Percentiles rank a stretch among this genome's conserved stretches.
These are phyloP conservation scores for Sander lucioperca DNA, from an alignment of 2,113 vertebrate genomes.

Conservation along the genomic window DNA sequence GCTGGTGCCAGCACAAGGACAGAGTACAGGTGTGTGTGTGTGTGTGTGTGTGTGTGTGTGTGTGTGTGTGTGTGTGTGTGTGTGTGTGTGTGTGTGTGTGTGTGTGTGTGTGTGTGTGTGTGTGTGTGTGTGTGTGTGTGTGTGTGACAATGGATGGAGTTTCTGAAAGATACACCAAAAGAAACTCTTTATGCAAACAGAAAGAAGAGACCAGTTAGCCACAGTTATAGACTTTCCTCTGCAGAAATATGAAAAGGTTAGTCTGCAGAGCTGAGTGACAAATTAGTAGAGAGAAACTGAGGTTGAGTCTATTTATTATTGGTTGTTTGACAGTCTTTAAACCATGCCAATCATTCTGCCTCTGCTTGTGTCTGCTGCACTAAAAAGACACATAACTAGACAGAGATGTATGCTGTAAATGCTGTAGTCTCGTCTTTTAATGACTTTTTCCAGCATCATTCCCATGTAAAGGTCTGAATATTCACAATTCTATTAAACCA, in stretches of 20 bases:
- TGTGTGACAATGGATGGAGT: neutral
- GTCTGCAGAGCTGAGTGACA: neutral
- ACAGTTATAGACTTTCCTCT: slow-evolving; percentile 18
- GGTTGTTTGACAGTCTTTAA: slow-evolving; percentile 5
- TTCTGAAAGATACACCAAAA: neutral
- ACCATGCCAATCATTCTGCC: too few relatives aligned
- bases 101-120: too few relatives aligned
- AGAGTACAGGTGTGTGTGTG: neutral
- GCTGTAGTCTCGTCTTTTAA: neutral
- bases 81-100: neutral
- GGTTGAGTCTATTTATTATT: slow-evolving; percentile 15
- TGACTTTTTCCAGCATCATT: neutral
- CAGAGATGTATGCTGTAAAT: neutral
- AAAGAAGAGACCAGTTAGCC: neutral
- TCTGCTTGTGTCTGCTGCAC: neutral
- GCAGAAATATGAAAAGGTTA: slow-evolving; percentile 15
- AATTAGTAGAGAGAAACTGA: neutral
- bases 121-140: too few relatives aligned
- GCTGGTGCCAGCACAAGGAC: slow-evolving; percentile 1
- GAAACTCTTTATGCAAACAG: slow-evolving; percentile 9
- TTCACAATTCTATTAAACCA: neutral
- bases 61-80: too few relatives aligned
- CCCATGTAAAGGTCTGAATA: neutral
- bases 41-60: too few relatives aligned
- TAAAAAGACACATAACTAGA: neutral